phyloP scores from a whole-genome alignment of 1,140 invertebrate species.

The Apocrypta bakeri region DNA sequence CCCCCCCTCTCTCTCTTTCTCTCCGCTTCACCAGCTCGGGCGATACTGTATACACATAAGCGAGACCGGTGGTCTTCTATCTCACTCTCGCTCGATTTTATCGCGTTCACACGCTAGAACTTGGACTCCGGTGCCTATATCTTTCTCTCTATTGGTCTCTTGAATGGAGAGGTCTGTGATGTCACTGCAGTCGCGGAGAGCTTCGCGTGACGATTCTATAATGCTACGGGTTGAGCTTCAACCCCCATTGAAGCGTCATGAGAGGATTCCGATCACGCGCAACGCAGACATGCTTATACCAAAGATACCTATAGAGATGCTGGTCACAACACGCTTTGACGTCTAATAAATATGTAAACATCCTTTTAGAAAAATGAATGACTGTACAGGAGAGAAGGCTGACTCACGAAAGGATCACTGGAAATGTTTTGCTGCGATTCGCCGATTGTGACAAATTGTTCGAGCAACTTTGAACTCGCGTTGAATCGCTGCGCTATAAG shows the following conservation, averaged over 20 bases:
- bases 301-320: constrained; percentile 14
- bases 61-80: constrained; percentile 53
- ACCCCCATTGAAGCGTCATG: constrained; percentile 30
- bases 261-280: constrained; percentile 45
- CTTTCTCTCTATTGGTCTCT: background rate
- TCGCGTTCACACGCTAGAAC: constrained; percentile 62
- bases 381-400: too few relatives aligned
- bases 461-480: background rate
- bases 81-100: constrained; percentile 55
- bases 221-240: constrained; percentile 26
- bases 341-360: constrained; percentile 51
- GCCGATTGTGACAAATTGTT: too few relatives aligned
- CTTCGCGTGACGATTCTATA: constrained; percentile 24
- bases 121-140: constrained; percentile 43
- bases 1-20: background rate
- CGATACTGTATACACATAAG: constrained; percentile 9
- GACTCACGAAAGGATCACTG: too few relatives aligned
- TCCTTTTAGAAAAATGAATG: background rate
- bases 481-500: background rate
- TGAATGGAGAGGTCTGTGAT: constrained; percentile 45
- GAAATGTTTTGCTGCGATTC: too few relatives aligned
- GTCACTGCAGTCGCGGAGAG: constrained; percentile 57
- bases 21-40: constrained; percentile 10
- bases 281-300: background rate
- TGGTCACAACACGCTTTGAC: background rate